A percentile compares a stretch with the other conserved stretches of the same genome.
phyloP scores from a whole-genome alignment of 2,888 invertebrate species.

The Cecidostiba fungosa region DNA sequence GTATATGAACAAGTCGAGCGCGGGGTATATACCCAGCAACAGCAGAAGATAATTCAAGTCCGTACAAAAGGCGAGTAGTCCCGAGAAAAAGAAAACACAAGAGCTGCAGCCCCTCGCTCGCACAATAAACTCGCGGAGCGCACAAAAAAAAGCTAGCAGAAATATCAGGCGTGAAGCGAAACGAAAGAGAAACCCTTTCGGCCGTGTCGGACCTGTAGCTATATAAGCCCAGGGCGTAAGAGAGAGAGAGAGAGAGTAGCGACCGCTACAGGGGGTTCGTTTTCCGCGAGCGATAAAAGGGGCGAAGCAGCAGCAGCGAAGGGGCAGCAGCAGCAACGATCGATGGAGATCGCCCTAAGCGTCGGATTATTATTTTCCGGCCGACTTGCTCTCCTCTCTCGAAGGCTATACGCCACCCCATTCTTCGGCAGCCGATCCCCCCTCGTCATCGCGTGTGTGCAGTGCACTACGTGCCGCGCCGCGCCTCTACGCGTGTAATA shows the following conservation, averaged over 20 bases:
- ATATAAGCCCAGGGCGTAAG: not conserved
- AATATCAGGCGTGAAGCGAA: conserved; percentile 50
- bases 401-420: not conserved
- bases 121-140: conserved; percentile 11
- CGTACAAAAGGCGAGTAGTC: not conserved
- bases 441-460: not conserved
- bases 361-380: conserved; percentile 68
- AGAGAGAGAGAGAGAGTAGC: conserved; percentile 18
- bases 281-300: conserved; percentile 55
- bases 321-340: conserved; percentile 55
- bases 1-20: not conserved
- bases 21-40: not conserved
- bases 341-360: conserved; percentile 70
- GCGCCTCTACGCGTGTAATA: not conserved
- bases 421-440: not conserved
- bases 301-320: conserved; percentile 18
- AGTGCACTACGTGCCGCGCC: not conserved
- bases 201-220: conserved; percentile 9
- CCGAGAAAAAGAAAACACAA: conserved; percentile 7
- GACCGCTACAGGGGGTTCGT: conserved; percentile 32
- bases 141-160: conserved; percentile 22
- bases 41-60: conserved; percentile 2
- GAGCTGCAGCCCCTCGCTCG: not conserved
- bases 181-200: conserved; percentile 57
- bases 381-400: conserved; percentile 56